Evolutionary conservation across 2,888 invertebrate genomes (phyloP).

Genomic region (Microctonus hyperodae): DNA sequence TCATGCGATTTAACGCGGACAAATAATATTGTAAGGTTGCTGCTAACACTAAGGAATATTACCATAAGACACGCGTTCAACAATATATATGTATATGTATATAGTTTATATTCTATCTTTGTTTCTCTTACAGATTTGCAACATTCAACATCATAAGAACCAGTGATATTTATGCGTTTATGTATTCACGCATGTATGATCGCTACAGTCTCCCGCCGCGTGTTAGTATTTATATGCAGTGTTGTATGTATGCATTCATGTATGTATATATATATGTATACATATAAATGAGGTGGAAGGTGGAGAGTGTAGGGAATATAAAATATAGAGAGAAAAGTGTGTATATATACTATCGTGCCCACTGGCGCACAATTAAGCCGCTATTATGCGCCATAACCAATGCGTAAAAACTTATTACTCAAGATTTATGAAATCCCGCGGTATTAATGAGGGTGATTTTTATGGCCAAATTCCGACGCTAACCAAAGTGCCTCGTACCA

Average conservation of each 20-base stretch:
- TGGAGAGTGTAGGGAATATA: conserved; percentile 14
- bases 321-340: conserved; percentile 9
- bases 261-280: conserved; percentile 11
- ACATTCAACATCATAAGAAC: conserved; percentile 15
- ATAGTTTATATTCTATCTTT: conserved; percentile 15
- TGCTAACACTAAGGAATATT: conserved; percentile 55
- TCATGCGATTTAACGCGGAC: conserved; percentile 53
- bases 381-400: conserved; percentile 56
- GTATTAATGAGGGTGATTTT: conserved; percentile 54
- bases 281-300: conserved; percentile 8
- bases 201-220: conserved; percentile 43
- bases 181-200: conserved; percentile 51
- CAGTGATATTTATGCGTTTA: conserved; percentile 55
- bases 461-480: conserved; percentile 43
- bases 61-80: conserved; percentile 56
- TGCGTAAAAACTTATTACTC: conserved; percentile 56
- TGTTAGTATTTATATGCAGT: conserved; percentile 51
- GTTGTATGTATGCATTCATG: not conserved
- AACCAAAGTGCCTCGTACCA: conserved; percentile 23
- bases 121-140: conserved; percentile 20
- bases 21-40: conserved; percentile 55
- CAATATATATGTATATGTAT: conserved; percentile 15
- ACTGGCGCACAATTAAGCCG: conserved; percentile 57
- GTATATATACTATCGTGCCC: conserved; percentile 38
- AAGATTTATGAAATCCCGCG: conserved; percentile 56